phyloP scores from a whole-genome alignment of 2,797 vertebrate genomes.

The Knipowitschia caucasica region DNA sequence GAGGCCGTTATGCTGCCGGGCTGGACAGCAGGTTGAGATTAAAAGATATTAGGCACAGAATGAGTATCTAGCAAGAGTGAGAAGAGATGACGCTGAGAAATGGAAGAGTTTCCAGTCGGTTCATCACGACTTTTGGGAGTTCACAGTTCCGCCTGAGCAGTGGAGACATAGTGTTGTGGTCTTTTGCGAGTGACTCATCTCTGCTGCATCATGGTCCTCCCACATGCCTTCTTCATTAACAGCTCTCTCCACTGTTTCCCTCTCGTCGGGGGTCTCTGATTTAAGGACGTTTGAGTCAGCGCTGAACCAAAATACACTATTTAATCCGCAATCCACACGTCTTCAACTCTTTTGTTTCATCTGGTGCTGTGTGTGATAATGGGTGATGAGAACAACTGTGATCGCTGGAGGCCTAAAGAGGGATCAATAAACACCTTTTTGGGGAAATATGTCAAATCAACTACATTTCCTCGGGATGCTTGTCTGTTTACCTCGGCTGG shows the following conservation, averaged over 20 bases:
- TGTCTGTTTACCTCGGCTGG: not conserved
- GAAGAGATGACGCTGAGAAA: constrained; percentile 12
- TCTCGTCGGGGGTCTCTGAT: not conserved
- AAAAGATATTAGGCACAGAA: constrained; percentile 23
- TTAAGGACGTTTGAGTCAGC: not conserved
- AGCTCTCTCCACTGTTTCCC: not conserved
- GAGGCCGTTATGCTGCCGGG: not conserved
- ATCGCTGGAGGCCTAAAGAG: no score
- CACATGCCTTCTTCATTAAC: not conserved
- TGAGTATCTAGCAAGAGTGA: constrained; percentile 7
- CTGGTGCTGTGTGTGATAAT: no score
- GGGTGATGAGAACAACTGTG: no score
- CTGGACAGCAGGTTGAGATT: constrained; percentile 14
- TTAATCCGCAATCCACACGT: no score
- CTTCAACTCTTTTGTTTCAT: no score
- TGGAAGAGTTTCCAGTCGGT: no score
- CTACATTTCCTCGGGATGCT: not conserved
- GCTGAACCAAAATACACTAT: not conserved
- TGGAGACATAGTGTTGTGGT: not conserved
- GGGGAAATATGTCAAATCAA: not conserved
- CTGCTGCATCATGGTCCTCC: not conserved
- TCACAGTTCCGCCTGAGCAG: not conserved
- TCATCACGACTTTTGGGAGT: no score
- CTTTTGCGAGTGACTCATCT: not conserved
- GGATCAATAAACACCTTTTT: not conserved